Evolutionary conservation across 2,888 invertebrate species (phyloP).

Genomic region (Tetrapedia diversipes): DNA sequence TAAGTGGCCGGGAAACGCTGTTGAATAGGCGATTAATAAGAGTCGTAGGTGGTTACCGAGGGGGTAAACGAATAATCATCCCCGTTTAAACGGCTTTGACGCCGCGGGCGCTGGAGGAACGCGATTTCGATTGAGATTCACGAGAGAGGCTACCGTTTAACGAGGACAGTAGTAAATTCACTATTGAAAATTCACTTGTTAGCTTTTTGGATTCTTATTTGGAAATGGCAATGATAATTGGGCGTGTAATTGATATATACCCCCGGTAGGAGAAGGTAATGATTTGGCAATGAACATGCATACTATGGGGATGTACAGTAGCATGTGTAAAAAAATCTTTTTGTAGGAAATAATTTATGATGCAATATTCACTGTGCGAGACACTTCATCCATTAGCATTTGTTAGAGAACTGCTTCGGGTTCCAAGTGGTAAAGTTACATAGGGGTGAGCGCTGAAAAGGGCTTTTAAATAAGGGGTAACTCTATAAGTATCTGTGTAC

Average conservation of each 20-base stretch:
- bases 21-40: slow-evolving; percentile 22
- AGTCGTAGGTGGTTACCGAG: neutral
- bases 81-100: neutral
- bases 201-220: no score
- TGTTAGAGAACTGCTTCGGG: neutral
- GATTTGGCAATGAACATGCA: no score
- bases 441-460: neutral
- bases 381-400: neutral
- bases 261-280: no score
- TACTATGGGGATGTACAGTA: no score
- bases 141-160: no score
- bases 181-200: no score
- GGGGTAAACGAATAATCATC: neutral
- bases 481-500: neutral
- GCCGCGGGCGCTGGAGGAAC: neutral
- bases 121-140: neutral
- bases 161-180: no score
- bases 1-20: neutral
- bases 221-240: no score
- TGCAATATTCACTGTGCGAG: neutral
- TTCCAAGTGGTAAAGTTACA: neutral
- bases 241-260: no score
- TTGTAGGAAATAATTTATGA: neutral
- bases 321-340: no score
- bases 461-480: slow-evolving; percentile 13